A percentile compares a stretch with the other conserved stretches of the same genome.
Conservation (phyloP, 2,113 vertebrate species). For the Ceyx melanurus region DNA sequence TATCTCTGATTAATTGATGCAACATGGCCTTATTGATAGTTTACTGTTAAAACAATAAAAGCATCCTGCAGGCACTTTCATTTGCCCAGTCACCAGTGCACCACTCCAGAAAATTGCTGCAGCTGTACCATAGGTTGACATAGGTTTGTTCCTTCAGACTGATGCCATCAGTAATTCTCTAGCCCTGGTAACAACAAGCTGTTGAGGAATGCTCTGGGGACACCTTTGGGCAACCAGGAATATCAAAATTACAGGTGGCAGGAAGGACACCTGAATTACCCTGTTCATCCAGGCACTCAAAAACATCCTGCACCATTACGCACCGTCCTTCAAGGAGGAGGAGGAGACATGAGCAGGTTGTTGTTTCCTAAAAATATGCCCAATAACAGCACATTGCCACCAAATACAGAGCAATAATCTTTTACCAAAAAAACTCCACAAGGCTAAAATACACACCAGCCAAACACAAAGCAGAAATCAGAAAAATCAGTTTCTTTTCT, state of each 20-base stretch:
- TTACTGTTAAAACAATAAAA: neutral
- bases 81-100: neutral
- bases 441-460: neutral
- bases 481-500: neutral
- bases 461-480: neutral
- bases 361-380: neutral
- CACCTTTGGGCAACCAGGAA: neutral
- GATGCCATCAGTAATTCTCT: neutral
- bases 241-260: neutral
- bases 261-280: neutral
- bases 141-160: neutral
- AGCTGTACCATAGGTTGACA: neutral
- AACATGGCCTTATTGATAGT: neutral
- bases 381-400: rapidly evolving
- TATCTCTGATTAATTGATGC: neutral
- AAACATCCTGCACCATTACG: neutral
- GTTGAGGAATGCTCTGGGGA: neutral
- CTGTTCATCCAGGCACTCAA: neutral
- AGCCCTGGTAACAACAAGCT: neutral
- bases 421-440: neutral
- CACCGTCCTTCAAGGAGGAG: neutral
- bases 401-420: neutral
- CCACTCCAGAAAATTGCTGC: neutral
- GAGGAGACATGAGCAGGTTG: neutral
- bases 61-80: neutral